Percentiles rank a stretch among this genome's conserved stretches.
Conservation (phyloP, 2,113 vertebrate genomes). For the Lynx canadensis region DNA sequence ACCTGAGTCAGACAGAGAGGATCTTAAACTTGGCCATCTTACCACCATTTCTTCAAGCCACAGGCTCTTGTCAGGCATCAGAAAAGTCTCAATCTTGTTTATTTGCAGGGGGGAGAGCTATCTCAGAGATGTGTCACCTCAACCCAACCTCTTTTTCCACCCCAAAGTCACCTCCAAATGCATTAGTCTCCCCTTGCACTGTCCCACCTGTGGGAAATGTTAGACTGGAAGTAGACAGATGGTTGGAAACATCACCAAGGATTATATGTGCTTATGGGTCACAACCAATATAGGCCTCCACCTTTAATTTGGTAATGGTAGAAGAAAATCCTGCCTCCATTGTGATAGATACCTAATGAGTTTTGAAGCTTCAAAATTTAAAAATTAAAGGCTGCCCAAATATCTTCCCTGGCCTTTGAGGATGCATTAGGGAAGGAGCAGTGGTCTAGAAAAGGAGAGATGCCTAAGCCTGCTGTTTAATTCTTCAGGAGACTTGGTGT, state of each 20-base stretch:
- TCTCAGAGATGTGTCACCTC: not conserved
- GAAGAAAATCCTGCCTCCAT: not conserved
- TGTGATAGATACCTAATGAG: not conserved
- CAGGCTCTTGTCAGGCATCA: not conserved
- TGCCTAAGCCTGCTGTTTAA: not conserved
- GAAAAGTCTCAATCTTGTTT: constrained; percentile 1
- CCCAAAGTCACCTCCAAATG: not conserved
- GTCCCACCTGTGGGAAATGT: not conserved
- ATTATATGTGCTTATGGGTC: not conserved
- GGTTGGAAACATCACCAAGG: not conserved
- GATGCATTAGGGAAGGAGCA: not conserved
- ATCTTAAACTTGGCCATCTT: not conserved
- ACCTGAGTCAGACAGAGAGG: not conserved
- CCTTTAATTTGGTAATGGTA: not conserved
- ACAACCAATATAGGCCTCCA: not conserved
- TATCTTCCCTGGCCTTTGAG: not conserved
- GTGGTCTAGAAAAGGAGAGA: not conserved
- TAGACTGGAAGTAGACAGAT: not conserved
- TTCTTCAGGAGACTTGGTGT: not conserved
- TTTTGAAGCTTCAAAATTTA: constrained; percentile 8
- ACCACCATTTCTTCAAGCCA: not conserved
- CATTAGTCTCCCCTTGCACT: not conserved
- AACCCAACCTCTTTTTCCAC: not conserved
- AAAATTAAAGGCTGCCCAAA: not conserved
- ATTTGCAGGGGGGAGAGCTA: not conserved